phyloP scores from a whole-genome alignment of 2,113 vertebrate genomes.

The Emydocephalus ijimae region DNA sequence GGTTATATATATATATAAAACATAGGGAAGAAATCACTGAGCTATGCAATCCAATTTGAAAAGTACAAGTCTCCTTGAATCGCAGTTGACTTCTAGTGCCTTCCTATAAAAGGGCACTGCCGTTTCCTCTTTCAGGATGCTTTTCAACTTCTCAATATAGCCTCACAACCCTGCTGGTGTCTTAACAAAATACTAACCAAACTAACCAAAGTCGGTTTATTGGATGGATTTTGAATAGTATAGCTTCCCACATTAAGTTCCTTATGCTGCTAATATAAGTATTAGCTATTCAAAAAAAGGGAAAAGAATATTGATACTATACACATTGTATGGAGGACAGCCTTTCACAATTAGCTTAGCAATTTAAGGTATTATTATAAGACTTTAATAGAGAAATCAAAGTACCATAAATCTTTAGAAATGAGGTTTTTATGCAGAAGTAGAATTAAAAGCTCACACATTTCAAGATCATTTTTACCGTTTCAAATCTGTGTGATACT shows the following conservation, averaged over 20 bases:
- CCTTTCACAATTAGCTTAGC: neutral
- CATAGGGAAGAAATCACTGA: neutral
- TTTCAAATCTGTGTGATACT: conserved; percentile 67
- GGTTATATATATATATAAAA: too few species aligned
- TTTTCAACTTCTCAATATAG: neutral
- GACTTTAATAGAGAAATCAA: conserved; percentile 16
- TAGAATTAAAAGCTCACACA: neutral
- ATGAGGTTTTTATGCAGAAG: conserved; percentile 9
- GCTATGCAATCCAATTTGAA: neutral
- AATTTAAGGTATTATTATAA: neutral
- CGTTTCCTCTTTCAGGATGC: neutral
- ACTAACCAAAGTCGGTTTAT: neutral
- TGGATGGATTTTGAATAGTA: neutral
- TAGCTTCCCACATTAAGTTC: neutral
- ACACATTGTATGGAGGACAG: neutral
- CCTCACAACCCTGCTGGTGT: neutral
- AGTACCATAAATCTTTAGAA: neutral
- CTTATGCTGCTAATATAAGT: neutral
- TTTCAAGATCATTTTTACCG: conserved; percentile 59
- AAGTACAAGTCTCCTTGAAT: neutral
- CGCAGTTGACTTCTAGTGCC: neutral
- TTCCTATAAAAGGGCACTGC: neutral
- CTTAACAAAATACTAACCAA: neutral
- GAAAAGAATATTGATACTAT: neutral
- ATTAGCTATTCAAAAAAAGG: neutral